A percentile compares a stretch with the other conserved stretches of the same genome.
phyloP scores from a whole-genome alignment of 2,113 vertebrate species.

The Pardalotus punctatus region DNA sequence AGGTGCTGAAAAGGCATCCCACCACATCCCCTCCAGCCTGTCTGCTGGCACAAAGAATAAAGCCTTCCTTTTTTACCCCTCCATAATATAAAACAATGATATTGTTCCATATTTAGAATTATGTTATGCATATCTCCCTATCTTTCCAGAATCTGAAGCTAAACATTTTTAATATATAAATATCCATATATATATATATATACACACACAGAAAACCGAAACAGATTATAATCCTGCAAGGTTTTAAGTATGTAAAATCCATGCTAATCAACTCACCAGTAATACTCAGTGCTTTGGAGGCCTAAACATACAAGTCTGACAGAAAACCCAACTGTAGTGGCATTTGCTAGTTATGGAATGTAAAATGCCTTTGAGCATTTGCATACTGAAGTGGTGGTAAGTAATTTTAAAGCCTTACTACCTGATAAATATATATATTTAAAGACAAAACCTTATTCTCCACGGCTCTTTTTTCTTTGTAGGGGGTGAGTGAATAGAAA shows the following conservation, averaged over 20 bases:
- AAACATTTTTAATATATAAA: not conserved
- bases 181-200: fast-evolving
- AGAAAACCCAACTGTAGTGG: not conserved
- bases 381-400: not conserved
- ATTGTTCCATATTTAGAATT: not conserved
- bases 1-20: constrained; percentile 62
- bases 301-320: not conserved
- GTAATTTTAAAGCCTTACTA: not conserved
- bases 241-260: not conserved
- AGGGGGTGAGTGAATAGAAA: not conserved
- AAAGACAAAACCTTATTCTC: not conserved
- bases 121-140: not conserved
- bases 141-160: not conserved
- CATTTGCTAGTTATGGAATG: not conserved
- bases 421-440: not conserved
- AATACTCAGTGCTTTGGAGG: not conserved
- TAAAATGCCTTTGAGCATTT: not conserved
- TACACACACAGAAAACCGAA: not conserved
- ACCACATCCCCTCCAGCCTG: fast-evolving
- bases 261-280: not conserved
- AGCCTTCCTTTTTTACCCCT: not conserved
- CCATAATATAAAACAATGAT: fast-evolving
- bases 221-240: not conserved
- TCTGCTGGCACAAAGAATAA: not conserved
- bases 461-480: not conserved